phyloP scores from a whole-genome alignment of 2,888 invertebrate genomes.

The Drosophila lacicola region DNA sequence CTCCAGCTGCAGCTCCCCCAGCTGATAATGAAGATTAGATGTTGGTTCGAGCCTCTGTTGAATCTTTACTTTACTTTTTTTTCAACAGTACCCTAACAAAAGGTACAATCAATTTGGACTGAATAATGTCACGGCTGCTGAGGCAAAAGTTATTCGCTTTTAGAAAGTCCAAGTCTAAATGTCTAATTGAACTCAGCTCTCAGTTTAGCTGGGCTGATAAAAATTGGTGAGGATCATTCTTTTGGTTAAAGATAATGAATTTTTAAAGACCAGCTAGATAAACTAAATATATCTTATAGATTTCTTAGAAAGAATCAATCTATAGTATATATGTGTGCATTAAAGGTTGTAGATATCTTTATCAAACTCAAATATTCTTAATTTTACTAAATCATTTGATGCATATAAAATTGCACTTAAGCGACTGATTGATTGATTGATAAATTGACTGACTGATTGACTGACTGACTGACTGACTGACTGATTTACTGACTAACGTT shows the following conservation, averaged over 20 bases:
- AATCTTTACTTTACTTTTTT: conserved; percentile 8
- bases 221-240: background rate
- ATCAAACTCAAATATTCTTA: background rate
- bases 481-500: too few species aligned
- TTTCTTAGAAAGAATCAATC: too few species aligned
- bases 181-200: background rate
- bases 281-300: too few species aligned
- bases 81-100: conserved; percentile 1
- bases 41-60: conserved; percentile 32
- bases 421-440: too few species aligned
- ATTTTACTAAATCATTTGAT: too few species aligned
- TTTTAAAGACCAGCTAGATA: too few species aligned
- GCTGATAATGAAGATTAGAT: conserved; percentile 71
- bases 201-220: background rate
- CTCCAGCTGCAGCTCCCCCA: conserved; percentile 17
- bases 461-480: too few species aligned
- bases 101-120: background rate
- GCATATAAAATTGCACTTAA: too few species aligned
- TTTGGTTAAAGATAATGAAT: too few species aligned
- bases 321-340: too few species aligned
- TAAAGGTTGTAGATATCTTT: background rate
- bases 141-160: background rate
- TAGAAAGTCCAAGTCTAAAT: background rate
- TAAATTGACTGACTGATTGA: too few species aligned
- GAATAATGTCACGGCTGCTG: background rate